Evolutionary conservation across 2,113 vertebrate genomes (phyloP).

Genomic region (Rhynchomys soricoides): DNA sequence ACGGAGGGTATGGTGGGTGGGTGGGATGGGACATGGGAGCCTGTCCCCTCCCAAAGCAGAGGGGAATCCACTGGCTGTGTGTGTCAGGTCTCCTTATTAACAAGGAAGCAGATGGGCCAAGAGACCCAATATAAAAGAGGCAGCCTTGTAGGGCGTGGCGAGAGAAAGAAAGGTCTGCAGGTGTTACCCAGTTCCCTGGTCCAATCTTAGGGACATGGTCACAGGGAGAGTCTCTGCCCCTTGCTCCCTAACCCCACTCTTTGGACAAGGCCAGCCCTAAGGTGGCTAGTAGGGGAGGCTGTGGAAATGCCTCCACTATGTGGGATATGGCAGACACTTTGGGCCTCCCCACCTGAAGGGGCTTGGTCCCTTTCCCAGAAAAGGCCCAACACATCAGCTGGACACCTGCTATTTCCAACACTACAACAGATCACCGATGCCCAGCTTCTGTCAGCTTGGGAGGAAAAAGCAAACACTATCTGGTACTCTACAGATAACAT

Average conservation of each 20-base stretch:
- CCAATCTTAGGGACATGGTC: neutral
- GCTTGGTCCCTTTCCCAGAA: neutral
- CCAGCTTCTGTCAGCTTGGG: rapidly evolving
- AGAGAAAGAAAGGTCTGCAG: neutral
- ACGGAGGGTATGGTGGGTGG: neutral
- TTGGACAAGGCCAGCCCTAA: neutral
- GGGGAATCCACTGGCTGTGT: neutral
- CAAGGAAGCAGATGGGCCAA: neutral
- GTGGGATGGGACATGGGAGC: neutral
- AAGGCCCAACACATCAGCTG: neutral
- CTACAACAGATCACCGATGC: rapidly evolving
- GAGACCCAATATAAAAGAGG: neutral
- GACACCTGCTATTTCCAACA: neutral
- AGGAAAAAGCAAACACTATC: neutral
- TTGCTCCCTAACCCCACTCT: neutral
- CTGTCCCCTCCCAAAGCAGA: neutral
- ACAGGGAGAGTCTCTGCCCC: neutral
- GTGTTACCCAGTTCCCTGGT: neutral
- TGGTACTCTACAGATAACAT: rapidly evolving
- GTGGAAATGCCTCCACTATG: neutral
- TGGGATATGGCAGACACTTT: neutral
- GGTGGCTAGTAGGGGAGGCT: neutral
- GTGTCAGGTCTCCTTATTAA: neutral
- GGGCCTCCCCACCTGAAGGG: neutral
- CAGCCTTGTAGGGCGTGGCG: rapidly evolving